Conservation (phyloP, 1,140 invertebrate genomes). For the Copidosoma floridanum region DNA sequence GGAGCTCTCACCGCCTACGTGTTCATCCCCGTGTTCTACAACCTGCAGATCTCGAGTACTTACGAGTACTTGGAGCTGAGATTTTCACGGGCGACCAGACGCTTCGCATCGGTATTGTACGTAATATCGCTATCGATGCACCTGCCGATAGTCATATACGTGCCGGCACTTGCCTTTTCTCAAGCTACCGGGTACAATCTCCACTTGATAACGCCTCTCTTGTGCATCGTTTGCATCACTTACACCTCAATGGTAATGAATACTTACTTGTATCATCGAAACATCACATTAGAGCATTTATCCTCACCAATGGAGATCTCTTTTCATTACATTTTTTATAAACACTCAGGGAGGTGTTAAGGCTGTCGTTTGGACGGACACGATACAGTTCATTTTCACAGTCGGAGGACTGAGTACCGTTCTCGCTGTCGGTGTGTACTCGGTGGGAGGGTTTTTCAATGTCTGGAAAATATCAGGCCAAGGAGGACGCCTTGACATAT, state of each 20-base stretch:
- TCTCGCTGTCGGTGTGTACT: conserved; percentile 61
- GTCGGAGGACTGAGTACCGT: conserved; percentile 67
- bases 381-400: conserved; percentile 68
- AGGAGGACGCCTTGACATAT: conserved; percentile 39
- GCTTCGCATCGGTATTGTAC: conserved; percentile 66
- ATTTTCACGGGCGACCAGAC: conserved; percentile 63
- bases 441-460: conserved; percentile 63
- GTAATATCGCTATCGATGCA: conserved; percentile 59
- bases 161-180: conserved; percentile 63
- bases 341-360: conserved; percentile 66
- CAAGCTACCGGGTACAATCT: conserved; percentile 67
- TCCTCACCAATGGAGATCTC: too few relatives aligned
- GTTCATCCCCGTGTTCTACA: conserved; percentile 66
- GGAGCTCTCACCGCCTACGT: neutral
- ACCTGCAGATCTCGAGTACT: conserved; percentile 71
- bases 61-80: conserved; percentile 76
- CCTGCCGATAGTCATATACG: conserved; percentile 63
- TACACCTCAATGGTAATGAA: conserved; percentile 70
- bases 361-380: conserved; percentile 73
- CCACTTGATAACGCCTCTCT: conserved; percentile 64
- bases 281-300: neutral
- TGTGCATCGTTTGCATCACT: conserved; percentile 74
- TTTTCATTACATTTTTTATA: neutral
- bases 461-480: conserved; percentile 39
- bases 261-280: neutral